phyloP scores from a whole-genome alignment of 2,797 vertebrate genomes.

The Triplophysa yarkandensis region DNA sequence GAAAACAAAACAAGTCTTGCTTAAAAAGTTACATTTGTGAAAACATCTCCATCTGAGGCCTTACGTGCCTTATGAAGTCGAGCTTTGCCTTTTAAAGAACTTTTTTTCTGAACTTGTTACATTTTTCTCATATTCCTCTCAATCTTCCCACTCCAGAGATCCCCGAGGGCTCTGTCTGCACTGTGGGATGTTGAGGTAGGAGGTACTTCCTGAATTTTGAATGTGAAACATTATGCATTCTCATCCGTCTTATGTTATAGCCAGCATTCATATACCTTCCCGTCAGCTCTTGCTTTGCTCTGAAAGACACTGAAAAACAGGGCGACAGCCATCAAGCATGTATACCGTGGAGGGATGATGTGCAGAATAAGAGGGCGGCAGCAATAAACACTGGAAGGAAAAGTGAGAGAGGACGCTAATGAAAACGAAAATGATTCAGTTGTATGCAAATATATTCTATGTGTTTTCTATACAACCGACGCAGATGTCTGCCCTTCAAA shows the following conservation, averaged over 20 bases:
- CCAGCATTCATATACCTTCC: conserved; percentile 6
- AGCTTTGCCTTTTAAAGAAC: conserved; percentile 34
- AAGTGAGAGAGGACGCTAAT: background rate
- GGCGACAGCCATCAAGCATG: background rate
- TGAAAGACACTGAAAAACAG: conserved; percentile 29
- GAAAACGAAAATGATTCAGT: background rate
- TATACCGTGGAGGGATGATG: conserved; percentile 8
- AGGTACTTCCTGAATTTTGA: conserved; percentile 42
- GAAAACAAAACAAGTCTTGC: conserved; percentile 10
- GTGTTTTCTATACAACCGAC: background rate
- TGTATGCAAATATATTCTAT: conserved; percentile 19
- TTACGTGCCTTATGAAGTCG: background rate
- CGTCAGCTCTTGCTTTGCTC: background rate
- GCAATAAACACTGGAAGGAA: conserved; percentile 9
- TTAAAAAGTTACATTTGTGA: conserved; percentile 29
- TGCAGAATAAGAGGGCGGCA: background rate
- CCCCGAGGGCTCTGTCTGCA: conserved; percentile 4
- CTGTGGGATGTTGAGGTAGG: conserved; percentile 22
- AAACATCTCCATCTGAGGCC: conserved; percentile 9
- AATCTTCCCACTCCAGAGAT: conserved; percentile 17
- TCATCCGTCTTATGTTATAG: conserved; percentile 20
- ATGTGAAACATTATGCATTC: conserved; percentile 33
- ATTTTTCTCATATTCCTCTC: background rate
- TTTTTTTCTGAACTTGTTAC: conserved; percentile 1
- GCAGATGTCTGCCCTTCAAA: conserved; percentile 24